Conservation (phyloP, 2,888 invertebrate species). For the Sarcophaga carnaria region DNA sequence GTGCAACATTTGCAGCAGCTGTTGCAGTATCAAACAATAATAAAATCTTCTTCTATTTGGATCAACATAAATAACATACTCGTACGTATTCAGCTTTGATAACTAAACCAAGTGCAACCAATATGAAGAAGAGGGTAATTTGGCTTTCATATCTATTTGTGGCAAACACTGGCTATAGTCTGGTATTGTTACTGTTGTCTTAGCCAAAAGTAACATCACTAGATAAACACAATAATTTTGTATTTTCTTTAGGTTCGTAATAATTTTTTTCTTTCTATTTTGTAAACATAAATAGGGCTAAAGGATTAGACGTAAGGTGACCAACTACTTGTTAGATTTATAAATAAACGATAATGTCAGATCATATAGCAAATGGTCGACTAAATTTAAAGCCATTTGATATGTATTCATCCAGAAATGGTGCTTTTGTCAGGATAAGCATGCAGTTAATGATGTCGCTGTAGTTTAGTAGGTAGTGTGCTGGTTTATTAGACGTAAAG, state of each 20-base stretch:
- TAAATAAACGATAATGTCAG: too few relatives aligned
- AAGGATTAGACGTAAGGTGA: neutral
- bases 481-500: too few relatives aligned
- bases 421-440: too few relatives aligned
- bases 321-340: neutral
- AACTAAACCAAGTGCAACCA: slow-evolving; percentile 2
- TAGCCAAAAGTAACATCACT: neutral
- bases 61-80: slow-evolving; percentile 54
- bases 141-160: neutral
- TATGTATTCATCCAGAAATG: too few relatives aligned
- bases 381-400: too few relatives aligned
- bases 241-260: slow-evolving; percentile 18
- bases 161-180: neutral
- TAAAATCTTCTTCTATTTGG: neutral
- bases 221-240: slow-evolving; percentile 40
- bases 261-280: neutral
- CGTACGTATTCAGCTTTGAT: slow-evolving; percentile 22
- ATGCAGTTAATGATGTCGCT: too few relatives aligned
- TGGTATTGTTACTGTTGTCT: too few relatives aligned
- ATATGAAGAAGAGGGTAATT: too few relatives aligned
- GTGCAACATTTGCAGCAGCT: neutral
- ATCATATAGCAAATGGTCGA: too few relatives aligned
- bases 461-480: too few relatives aligned
- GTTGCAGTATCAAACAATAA: neutral
- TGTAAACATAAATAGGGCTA: neutral